phyloP scores from a whole-genome alignment of 1,140 invertebrate species.

The Cheumatopsyche charites region DNA sequence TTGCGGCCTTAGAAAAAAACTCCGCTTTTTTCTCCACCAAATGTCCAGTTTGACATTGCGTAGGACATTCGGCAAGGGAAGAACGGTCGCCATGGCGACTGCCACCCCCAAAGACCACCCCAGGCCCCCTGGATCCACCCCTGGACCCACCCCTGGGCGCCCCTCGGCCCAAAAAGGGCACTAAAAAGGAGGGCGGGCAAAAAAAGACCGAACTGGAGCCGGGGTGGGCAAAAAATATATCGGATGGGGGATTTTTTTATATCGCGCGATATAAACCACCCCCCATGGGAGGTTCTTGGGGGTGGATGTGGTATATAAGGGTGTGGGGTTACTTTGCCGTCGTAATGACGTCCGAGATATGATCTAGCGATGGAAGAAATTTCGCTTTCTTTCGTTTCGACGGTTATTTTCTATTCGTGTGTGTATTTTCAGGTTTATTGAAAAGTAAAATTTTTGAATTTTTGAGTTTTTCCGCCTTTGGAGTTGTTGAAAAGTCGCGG shows the following conservation, averaged over 20 bases:
- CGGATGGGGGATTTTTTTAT: conserved; percentile 2
- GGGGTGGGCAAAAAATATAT: not conserved
- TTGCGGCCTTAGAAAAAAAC: no score
- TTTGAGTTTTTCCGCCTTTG: no score
- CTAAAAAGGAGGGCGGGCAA: not conserved
- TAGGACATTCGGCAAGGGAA: conserved; percentile 13
- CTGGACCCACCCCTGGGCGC: no score
- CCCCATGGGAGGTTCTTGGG: conserved; percentile 33
- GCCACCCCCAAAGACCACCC: no score
- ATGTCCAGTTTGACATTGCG: conserved; percentile 38
- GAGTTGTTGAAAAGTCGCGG: no score
- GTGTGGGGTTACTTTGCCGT: conserved; percentile 39
- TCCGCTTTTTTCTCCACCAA: no score
- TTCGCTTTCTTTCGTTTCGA: conserved; percentile 6
- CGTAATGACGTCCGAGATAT: conserved; percentile 18
- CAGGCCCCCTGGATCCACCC: no score
- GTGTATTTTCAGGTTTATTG: no score
- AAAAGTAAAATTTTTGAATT: no score
- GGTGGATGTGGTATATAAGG: conserved; percentile 3
- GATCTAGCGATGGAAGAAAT: not conserved
- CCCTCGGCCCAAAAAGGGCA: no score
- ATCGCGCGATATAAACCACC: conserved; percentile 32
- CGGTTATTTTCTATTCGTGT: no score
- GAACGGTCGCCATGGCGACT: no score
- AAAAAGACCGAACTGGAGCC: not conserved